Evolutionary conservation across 2,888 invertebrate genomes (phyloP), one percentile per base, ranked within the genome.

Genomic region (Tiliacea citrago): DNA sequence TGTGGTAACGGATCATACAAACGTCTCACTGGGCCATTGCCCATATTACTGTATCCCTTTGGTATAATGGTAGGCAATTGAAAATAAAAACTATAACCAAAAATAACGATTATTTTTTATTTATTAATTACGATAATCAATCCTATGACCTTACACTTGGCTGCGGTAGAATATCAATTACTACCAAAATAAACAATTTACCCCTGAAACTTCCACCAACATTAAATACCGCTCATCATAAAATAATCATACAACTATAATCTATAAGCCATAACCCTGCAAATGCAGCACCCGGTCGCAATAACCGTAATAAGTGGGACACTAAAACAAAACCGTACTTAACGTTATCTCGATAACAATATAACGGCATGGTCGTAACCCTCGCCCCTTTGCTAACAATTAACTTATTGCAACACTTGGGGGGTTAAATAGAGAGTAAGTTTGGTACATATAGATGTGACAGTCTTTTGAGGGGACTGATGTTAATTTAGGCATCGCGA

Each of bases 391-490:
- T 73, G 90, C 88, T 79, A 93, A 94, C 95, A 95, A 95, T 95
- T 95, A 95, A 95, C 94, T 95, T 95, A 95, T 95, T 94, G 94
- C 92, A 90, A 90, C 90, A 88, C 91, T 91, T 91, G 90, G 89
- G 92, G 91, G 92, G 90, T 90, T 90, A 85, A 84, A 35, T 90
- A 87, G 73, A 93, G 94, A 93, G 8, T 87, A 89, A 66, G 51
- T 68, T 63, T 73, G 6, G 55, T 18, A 10, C 4, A 0, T 24
- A 51, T 5, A 86, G 87, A 86, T 16, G 57, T 8, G 77, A 82
- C 67, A 67, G 10, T 69, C 18, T 49, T 55, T 71, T 51, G 21
- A 21, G 7, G 0, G 3, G 9, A 7, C 10, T 18, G 21, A n/a
- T 24, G 8, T 51, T 49, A 0, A n/a, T 42, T 29, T 18, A 39